phyloP scores from a whole-genome alignment of 2,113 vertebrate genomes.

The Emydocephalus ijimae region DNA sequence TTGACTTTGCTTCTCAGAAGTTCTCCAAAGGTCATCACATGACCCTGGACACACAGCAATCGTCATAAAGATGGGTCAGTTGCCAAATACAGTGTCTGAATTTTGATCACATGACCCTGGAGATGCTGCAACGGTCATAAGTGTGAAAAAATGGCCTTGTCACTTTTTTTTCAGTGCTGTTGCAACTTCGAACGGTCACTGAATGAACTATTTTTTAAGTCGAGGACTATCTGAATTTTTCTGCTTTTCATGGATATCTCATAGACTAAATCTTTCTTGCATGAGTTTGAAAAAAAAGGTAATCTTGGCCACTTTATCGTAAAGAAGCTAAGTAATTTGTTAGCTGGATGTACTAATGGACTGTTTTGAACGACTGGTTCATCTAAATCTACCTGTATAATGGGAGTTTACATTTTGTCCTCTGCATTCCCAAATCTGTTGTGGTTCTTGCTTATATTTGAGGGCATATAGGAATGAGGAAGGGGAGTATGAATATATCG shows the following conservation, averaged over 20 bases:
- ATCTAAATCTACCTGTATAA: neutral
- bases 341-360: neutral
- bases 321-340: neutral
- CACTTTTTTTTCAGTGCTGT: too few species aligned
- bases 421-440: neutral
- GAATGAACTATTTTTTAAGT: too few species aligned
- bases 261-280: neutral
- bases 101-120: neutral
- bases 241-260: neutral
- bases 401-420: neutral
- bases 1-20: neutral
- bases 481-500: neutral
- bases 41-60: neutral
- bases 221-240: neutral
- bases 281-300: neutral
- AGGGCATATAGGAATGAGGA: neutral
- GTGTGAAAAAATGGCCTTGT: neutral
- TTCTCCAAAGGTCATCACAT: neutral
- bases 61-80: neutral
- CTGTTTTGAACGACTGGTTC: neutral
- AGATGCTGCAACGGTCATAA: neutral
- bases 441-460: neutral
- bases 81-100: neutral
- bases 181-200: too few species aligned
- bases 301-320: neutral